Evolutionary conservation across 2,888 invertebrate species (phyloP), one percentile per base, ranked within the genome.

Genomic region (Acanthopleura granulata): DNA sequence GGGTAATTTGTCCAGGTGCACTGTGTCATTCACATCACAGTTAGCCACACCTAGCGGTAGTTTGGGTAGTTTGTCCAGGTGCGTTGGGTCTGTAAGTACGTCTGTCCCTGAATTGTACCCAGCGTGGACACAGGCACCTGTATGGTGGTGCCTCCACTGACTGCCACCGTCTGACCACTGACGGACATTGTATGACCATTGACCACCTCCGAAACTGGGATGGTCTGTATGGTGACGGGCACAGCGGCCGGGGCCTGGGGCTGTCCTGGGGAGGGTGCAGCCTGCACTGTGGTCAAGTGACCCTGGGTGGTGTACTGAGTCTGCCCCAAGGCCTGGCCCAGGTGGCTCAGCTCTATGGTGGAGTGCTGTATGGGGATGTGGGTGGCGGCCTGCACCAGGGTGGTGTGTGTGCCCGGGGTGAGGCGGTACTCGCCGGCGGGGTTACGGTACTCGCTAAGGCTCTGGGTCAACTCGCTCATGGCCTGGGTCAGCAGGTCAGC

Each of bases 401-500:
- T 72, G 12, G 49, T 72, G 72, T 72, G 72, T 1, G 40, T 49
- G 22, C 22, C 18, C 18, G 73, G 57, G 0, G 79, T 72, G 61
- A 85, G 76, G 69, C 79, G 77, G 30, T 75, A 75, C 22, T 57
- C 57, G 3, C 57, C 57, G 22, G n/a, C 12, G n/a, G 18, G 57
- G 57, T 18, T 57, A 18, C 83, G 75, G 75, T 83, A 87, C 62
- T 88, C 87, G 49, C 76, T 79, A 22, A 88, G 78, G 1, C 84
- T 82, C 80, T 88, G 89, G 0, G 89, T 90, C 69, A 91, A 81
- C 78, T 91, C 91, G 40, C 88, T 88, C 91, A 91, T 91, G 0
- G 91, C 91, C 80, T 91, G 91, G 0, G 91, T 91, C 62, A 91
- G 83, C 0, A 91, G 85, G 78, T 91, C 91, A n/a, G 90, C 87